A percentile compares a stretch with the other conserved stretches of the same genome.
phyloP scores from a whole-genome alignment of 2,797 vertebrate species.

The Galaxias olidus region DNA sequence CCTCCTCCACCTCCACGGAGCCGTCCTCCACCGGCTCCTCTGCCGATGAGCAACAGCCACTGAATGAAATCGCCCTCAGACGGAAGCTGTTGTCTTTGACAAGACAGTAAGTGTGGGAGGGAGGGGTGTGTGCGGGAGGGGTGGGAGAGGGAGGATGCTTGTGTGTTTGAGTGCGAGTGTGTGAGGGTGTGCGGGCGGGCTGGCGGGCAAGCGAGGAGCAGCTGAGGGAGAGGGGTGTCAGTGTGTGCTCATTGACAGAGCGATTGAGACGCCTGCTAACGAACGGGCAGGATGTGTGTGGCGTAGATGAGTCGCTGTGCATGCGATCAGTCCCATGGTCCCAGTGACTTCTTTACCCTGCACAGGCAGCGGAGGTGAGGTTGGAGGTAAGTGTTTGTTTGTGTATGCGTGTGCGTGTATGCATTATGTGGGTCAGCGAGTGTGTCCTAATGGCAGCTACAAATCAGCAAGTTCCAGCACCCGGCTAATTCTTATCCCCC shows the following conservation, averaged over 20 bases:
- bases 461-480: slow-evolving; percentile 40
- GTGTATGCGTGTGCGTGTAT: slow-evolving; percentile 25
- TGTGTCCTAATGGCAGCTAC: slow-evolving; percentile 32
- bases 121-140: slow-evolving; percentile 28
- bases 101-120: slow-evolving; percentile 70
- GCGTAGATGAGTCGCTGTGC: slow-evolving; percentile 57
- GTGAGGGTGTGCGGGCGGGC: slow-evolving; percentile 21
- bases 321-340: slow-evolving; percentile 31
- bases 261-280: slow-evolving; percentile 43
- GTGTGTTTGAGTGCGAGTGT: slow-evolving; percentile 27
- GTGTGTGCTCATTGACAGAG: slow-evolving; percentile 37
- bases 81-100: slow-evolving; percentile 70
- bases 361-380: slow-evolving; percentile 63
- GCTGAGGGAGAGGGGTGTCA: slow-evolving; percentile 55
- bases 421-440: background rate
- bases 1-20: slow-evolving; percentile 50
- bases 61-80: slow-evolving; percentile 73
- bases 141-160: slow-evolving; percentile 25
- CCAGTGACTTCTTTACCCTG: slow-evolving; percentile 61
- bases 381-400: slow-evolving; percentile 60
- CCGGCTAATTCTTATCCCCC: slow-evolving; percentile 41
- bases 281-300: slow-evolving; percentile 63
- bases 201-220: slow-evolving; percentile 34
- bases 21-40: slow-evolving; percentile 58
- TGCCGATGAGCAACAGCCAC: slow-evolving; percentile 67